phyloP scores from a whole-genome alignment of 2,113 vertebrate species.

The Trematocara zebra region DNA sequence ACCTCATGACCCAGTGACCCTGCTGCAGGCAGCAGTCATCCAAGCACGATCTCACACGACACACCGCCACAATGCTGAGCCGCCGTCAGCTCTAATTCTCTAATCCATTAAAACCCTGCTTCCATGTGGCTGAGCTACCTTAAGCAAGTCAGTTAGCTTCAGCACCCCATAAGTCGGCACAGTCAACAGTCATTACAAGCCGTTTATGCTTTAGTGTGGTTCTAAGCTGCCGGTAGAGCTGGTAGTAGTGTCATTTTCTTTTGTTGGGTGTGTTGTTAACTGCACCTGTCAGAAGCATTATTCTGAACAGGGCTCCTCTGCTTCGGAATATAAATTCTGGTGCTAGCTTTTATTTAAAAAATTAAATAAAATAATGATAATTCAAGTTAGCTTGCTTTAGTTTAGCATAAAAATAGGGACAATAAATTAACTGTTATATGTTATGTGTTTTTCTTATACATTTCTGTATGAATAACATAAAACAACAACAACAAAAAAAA shows the following conservation, averaged over 20 bases:
- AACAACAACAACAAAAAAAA: background rate
- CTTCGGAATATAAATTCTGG: background rate
- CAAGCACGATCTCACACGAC: background rate
- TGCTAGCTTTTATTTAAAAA: background rate
- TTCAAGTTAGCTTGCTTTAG: background rate
- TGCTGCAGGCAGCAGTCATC: background rate
- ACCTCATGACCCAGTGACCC: background rate
- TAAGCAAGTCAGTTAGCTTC: conserved; percentile 3
- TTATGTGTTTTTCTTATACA: background rate
- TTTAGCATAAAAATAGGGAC: background rate
- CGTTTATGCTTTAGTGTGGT: background rate
- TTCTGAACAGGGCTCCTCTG: background rate
- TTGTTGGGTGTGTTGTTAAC: background rate
- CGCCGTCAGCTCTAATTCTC: conserved; percentile 8
- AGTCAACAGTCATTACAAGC: background rate
- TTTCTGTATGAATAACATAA: background rate
- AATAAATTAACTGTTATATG: background rate
- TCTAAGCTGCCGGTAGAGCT: background rate
- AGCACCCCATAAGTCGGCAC: background rate
- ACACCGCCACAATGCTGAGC: background rate
- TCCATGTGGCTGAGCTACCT: background rate
- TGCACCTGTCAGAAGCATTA: background rate
- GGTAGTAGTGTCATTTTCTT: background rate
- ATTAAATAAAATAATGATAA: background rate
- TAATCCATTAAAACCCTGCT: conserved; percentile 42